phyloP scores from a whole-genome alignment of 2,888 invertebrate genomes.

The Noctua fimbriata region DNA sequence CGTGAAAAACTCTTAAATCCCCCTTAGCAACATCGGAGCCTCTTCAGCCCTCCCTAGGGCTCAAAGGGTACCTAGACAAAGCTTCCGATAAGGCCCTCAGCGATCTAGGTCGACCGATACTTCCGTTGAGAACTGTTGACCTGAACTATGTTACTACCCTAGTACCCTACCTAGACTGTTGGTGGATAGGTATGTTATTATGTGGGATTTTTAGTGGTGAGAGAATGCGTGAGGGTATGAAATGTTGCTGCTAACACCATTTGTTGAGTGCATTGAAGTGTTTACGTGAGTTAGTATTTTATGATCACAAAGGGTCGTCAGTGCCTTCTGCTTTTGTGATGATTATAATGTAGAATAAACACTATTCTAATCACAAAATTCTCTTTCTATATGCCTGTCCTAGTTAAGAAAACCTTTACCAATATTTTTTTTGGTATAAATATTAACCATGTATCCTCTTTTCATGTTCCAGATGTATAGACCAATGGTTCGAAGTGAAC shows the following conservation, averaged over 20 bases:
- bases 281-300: conserved; percentile 2
- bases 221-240: not conserved
- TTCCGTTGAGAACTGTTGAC: conserved; percentile 56
- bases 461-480: conserved; percentile 96
- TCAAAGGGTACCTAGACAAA: conserved; percentile 62
- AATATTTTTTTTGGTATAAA: not conserved
- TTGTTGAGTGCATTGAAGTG: conserved; percentile 26
- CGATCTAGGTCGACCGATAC: conserved; percentile 67
- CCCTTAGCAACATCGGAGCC: conserved; percentile 35
- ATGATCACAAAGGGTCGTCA: not conserved
- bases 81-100: conserved; percentile 57
- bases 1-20: conserved; percentile 22
- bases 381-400: not conserved
- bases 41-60: conserved; percentile 30
- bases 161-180: conserved; percentile 9
- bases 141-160: conserved; percentile 28
- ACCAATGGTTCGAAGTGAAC: conserved; percentile 99
- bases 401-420: not conserved
- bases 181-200: not conserved
- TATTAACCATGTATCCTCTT: conserved; percentile 42
- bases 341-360: not conserved
- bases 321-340: not conserved
- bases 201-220: not conserved
- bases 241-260: conserved; percentile 32
- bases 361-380: not conserved